phyloP scores from a whole-genome alignment of 2,797 vertebrate species.

The Hydrocynus forskahlii region DNA sequence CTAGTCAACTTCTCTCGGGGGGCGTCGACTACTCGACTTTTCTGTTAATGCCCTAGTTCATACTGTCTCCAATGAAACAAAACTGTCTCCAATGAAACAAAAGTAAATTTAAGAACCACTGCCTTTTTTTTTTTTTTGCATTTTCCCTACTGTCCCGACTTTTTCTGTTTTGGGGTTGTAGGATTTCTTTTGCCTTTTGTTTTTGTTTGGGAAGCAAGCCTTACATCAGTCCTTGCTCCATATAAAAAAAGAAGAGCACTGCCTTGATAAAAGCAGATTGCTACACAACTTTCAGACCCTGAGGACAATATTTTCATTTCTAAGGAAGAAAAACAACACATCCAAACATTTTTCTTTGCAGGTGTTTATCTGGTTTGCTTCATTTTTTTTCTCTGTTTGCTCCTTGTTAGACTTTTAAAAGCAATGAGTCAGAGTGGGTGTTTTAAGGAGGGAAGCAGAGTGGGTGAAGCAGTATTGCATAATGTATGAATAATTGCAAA shows the following conservation, averaged over 20 bases:
- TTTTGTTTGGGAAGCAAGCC: neutral
- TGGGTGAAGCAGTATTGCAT: conserved; percentile 58
- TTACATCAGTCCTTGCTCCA: neutral
- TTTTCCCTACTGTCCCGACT: too few species aligned
- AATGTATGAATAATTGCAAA: conserved; percentile 72
- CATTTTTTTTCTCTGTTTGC: conserved; percentile 62
- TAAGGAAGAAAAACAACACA: conserved; percentile 53
- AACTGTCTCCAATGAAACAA: too few species aligned
- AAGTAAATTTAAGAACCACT: too few species aligned
- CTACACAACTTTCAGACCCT: conserved; percentile 22
- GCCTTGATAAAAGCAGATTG: neutral
- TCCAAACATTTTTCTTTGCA: conserved; percentile 54
- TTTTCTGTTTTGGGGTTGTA: too few species aligned
- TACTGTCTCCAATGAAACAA: too few species aligned
- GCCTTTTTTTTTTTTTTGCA: too few species aligned
- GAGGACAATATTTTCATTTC: conserved; percentile 64
- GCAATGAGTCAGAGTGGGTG: conserved; percentile 6
- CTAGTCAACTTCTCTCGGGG: too few species aligned
- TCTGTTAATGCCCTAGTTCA: too few species aligned
- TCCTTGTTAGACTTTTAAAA: conserved; percentile 12
- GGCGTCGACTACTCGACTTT: too few species aligned
- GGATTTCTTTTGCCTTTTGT: too few species aligned
- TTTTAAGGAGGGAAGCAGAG: conserved; percentile 59
- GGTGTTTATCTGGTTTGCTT: conserved; percentile 55
- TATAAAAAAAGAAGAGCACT: conserved; percentile 13